These are phyloP conservation scores for Agrilus planipennis DNA, from an alignment of 1,140 invertebrate genomes.

Conservation along the genomic window DNA sequence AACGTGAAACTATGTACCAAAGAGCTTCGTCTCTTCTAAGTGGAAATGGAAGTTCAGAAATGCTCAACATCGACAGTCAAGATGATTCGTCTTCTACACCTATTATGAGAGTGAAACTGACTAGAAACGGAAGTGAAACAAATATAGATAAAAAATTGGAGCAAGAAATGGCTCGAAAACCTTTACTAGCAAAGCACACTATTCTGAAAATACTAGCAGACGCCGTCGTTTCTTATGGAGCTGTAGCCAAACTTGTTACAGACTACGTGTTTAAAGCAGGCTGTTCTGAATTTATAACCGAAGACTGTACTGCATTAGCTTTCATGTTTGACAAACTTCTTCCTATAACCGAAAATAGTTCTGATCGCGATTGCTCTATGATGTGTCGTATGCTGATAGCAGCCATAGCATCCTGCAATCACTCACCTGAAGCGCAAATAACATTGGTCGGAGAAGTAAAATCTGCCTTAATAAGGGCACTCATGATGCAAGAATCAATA, in stretches of 20 bases:
- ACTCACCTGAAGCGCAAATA: constrained; percentile 70
- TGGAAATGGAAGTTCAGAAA: constrained; percentile 28
- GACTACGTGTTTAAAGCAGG: constrained; percentile 57
- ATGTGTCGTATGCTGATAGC: constrained; percentile 66
- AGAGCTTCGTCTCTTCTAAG: constrained; percentile 27
- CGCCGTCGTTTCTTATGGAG: constrained; percentile 67
- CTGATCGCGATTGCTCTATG: constrained; percentile 65
- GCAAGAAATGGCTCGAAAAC: constrained; percentile 38
- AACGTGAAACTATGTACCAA: constrained; percentile 13
- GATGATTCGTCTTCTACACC: constrained; percentile 12
- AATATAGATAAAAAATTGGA: constrained; percentile 23
- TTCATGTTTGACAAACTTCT: constrained; percentile 73
- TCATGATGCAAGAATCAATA: constrained; percentile 56
- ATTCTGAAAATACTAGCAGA: constrained; percentile 73
- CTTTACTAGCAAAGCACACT: constrained; percentile 62
- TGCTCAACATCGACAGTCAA: constrained; percentile 36
- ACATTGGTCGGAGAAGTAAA: constrained; percentile 68
- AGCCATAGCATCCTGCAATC: constrained; percentile 72
- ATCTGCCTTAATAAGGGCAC: constrained; percentile 56
- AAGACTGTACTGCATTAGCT: constrained; percentile 62
- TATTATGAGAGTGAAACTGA: constrained; percentile 5
- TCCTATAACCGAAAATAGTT: constrained; percentile 48
- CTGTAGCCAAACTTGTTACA: constrained; percentile 62
- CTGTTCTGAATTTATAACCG: constrained; percentile 39
- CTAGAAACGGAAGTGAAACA: constrained; percentile 7